These are phyloP conservation scores for Diaperis boleti DNA, from an alignment of 2,888 invertebrate genomes.

Conservation along the genomic window DNA sequence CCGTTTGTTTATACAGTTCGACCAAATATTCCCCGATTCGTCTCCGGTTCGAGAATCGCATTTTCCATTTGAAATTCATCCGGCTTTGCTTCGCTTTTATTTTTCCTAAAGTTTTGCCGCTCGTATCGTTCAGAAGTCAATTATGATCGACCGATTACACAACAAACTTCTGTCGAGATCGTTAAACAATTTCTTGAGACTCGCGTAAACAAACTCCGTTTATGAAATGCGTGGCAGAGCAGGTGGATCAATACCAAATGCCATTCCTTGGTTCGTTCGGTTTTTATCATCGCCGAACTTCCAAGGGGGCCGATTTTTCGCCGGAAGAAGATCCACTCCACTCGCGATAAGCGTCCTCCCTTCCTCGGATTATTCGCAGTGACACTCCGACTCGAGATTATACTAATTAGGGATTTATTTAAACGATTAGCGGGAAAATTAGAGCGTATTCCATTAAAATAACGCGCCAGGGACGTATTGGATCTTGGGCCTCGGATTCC, in stretches of 20 bases:
- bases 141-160: background rate
- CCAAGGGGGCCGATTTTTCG: conserved; percentile 14
- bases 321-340: conserved; percentile 21
- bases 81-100: background rate
- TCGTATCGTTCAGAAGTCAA: background rate
- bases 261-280: too few species aligned
- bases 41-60: background rate
- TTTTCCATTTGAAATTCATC: background rate
- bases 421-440: conserved; percentile 50
- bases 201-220: conserved; percentile 23
- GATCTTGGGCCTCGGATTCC: too few species aligned
- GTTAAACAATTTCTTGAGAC: conserved; percentile 5
- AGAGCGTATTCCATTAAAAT: conserved; percentile 51
- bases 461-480: conserved; percentile 29
- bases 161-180: background rate
- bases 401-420: conserved; percentile 54
- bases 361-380: conserved; percentile 29
- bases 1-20: background rate
- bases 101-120: background rate
- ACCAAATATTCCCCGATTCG: background rate
- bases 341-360: conserved; percentile 25
- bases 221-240: conserved; percentile 9
- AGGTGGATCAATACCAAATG: conserved; percentile 29
- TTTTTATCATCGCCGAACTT: too few species aligned
- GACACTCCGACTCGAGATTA: conserved; percentile 44